Base-by-base conservation (phyloP, 2,113 vertebrate genomes). In the Scopus umbretta region DNA sequence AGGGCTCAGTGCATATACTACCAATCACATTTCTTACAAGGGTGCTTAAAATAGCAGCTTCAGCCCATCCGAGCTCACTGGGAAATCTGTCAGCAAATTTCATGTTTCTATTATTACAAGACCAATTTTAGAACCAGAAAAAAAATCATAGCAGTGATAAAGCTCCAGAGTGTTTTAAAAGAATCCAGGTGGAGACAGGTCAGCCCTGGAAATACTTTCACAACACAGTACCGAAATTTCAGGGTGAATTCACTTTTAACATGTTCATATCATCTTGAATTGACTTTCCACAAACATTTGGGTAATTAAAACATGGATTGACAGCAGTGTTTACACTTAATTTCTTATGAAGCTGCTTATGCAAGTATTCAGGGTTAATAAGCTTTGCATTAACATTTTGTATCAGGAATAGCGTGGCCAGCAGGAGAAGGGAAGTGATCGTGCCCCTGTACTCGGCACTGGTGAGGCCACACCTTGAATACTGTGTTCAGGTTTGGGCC, bases 61-160 rank as follows among this genome's bases (percentile, higher is more conserved):
- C 70, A 96, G 62, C 90, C 78, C 78, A 47, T 81, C 3, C 1
- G 25, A 82, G 91, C 71, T 94, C 86, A 70, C 70, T 92, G 94
- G 95, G 89, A 95, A 95, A 94, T 89, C 94, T 95, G 91, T 97
- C 96, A 96, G 96, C 86, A 95, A 90, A 92, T 96, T 90, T 94
- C 58, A 73, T 18, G 0, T 90, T 92, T 92, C 94, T 94, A 70
- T 97, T 96, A 92, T 96, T 97, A 92, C 53, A 65, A 85, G 81
- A 76, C 58, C 66, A 91, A 88, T 91, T 91, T 92, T 88, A 94
- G 94, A 90, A 86, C 42, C 43, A 85, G 70, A 2, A 81, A 72
- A 75, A 67, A 55, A 58, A 38, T 53, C n/a, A 23, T 16, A 87
- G 74, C 36, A 70, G 38, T 76, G 67, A 88, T 95, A 80, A 82